Base-by-base conservation (phyloP, 2,888 invertebrate genomes). In the Rhagophthalmus giganteus region DNA sequence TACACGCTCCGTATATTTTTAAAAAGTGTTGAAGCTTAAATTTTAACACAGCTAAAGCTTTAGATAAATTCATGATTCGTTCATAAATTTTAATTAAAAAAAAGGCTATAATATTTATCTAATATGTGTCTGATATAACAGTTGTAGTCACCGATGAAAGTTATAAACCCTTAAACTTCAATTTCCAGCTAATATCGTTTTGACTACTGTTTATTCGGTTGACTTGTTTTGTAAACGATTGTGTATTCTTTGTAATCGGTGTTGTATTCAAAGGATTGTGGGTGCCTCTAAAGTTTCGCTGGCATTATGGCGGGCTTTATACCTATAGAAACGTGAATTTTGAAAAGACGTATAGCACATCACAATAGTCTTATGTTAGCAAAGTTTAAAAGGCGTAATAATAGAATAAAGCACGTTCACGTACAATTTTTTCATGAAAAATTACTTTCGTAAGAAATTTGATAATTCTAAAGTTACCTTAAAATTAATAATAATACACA, bases 261-360 rank as follows among this genome's bases (percentile, higher is more conserved):
- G 54, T 44, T 54, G 45, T 46, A 54, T 54, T 54, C 49, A 54
- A 54, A 54, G 54, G 54, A 54, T 54, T 45, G 47, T 47, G 52
- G 40, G 32, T 42, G 42, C 45, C 35, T 52, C 46, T 28, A 46
- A 20, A 26, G 35, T 33, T 47, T 46, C 33, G 20, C 31, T 40
- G 32, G 47, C 47, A 53, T 53, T 53, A 42, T 30, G 24, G 42
- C 11, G 34, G 15, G 34, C 39, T 52, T 46, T 46, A 52, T 26
- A 40, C n/a, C n/a, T n/a, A n/a, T n/a, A n/a, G n/a, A n/a, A n/a
- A n/a, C n/a, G n/a, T n/a, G n/a, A n/a, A n/a, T n/a, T n/a, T n/a
- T n/a, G n/a, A n/a, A n/a, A n/a, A n/a, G n/a, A n/a, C n/a, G n/a
- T n/a, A n/a, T n/a, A n/a, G n/a, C n/a, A n/a, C n/a, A n/a, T n/a